Conservation (phyloP, 2,113 vertebrate genomes). For the Amblyopsis rosae region DNA sequence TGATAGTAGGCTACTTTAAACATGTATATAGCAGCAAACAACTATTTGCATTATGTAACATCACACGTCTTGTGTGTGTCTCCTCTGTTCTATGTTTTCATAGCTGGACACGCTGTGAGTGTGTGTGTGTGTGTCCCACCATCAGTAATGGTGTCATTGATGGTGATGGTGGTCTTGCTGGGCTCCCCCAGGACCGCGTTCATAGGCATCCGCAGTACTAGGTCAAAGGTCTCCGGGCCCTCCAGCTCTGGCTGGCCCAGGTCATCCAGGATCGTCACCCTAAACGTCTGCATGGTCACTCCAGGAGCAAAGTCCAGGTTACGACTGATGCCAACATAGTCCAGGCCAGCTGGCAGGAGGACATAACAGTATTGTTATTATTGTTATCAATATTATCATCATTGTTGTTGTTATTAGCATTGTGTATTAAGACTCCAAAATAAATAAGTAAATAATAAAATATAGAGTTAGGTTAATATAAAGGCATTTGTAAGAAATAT, state of each 20-base stretch:
- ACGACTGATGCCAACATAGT: slow-evolving; percentile 82
- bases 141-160: slow-evolving; percentile 80
- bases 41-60: too few species aligned
- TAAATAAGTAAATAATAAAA: too few species aligned
- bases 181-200: slow-evolving; percentile 83
- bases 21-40: too few species aligned
- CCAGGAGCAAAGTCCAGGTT: slow-evolving; percentile 85
- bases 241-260: slow-evolving; percentile 81
- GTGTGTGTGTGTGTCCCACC: slow-evolving; percentile 58
- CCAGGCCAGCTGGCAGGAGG: slow-evolving; percentile 76
- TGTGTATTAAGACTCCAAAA: too few species aligned
- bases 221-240: slow-evolving; percentile 82
- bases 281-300: slow-evolving; percentile 81
- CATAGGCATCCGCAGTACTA: slow-evolving; percentile 81
- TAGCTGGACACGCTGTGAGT: too few species aligned
- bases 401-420: background rate
- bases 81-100: too few species aligned
- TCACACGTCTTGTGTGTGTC: too few species aligned
- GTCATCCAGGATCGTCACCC: slow-evolving; percentile 84
- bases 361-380: slow-evolving; percentile 6
- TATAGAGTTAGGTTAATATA: background rate
- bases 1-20: too few species aligned
- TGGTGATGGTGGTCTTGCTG: slow-evolving; percentile 80
- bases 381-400: background rate
- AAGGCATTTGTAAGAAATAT: too few species aligned